A percentile compares a stretch with the other conserved stretches of the same genome.
Conservation (phyloP, 1,140 invertebrate genomes). For the Pinna nobilis region DNA sequence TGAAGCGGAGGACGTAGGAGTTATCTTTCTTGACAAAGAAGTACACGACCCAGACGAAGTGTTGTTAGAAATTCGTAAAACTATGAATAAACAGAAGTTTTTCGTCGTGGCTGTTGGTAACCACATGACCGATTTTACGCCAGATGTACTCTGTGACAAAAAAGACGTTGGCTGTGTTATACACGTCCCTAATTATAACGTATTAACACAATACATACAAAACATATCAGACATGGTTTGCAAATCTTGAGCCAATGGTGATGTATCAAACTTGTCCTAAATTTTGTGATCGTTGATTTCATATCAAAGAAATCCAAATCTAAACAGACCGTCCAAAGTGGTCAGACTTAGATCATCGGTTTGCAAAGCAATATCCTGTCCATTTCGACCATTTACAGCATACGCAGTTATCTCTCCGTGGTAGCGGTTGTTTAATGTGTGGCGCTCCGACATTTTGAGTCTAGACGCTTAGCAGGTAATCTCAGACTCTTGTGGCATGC, state of each 20-base stretch:
- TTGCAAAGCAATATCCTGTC: too few relatives aligned
- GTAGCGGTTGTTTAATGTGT: too few relatives aligned
- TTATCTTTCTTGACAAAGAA: slow-evolving; percentile 42
- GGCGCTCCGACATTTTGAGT: too few relatives aligned
- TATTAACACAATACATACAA: background rate
- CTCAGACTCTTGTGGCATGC: too few relatives aligned
- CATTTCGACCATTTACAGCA: too few relatives aligned
- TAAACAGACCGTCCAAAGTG: too few relatives aligned
- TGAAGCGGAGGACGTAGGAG: slow-evolving; percentile 32
- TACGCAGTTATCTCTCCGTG: too few relatives aligned
- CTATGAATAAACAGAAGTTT: background rate
- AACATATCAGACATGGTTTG: slow-evolving; percentile 15
- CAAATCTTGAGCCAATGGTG: slow-evolving; percentile 2
- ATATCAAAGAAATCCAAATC: too few relatives aligned
- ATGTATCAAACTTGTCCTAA: too few relatives aligned
- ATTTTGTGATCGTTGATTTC: too few relatives aligned
- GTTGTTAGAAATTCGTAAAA: background rate
- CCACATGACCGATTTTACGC: background rate
- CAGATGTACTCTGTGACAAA: slow-evolving; percentile 1
- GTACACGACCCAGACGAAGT: slow-evolving; percentile 4
- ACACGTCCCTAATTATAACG: slow-evolving; percentile 2
- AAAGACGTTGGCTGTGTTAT: slow-evolving; percentile 2
- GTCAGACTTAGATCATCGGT: too few relatives aligned
- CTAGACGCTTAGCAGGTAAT: too few relatives aligned
- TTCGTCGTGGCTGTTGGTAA: slow-evolving; percentile 9